Evolutionary conservation across 2,797 vertebrate genomes (phyloP), one percentile per base, ranked within the genome.

Genomic region (Emys orbicularis): DNA sequence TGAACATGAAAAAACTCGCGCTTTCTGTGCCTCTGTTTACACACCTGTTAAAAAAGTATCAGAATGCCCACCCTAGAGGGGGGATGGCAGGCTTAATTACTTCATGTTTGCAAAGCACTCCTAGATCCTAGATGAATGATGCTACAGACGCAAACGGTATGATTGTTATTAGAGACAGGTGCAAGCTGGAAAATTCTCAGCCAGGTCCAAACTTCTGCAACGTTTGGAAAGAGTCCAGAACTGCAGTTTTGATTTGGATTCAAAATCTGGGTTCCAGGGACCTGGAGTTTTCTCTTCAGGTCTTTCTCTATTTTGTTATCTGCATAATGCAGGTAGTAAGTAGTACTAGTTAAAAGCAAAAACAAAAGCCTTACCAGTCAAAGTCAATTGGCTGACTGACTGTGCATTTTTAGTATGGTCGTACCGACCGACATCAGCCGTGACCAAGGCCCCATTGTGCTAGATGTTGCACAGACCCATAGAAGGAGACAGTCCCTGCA

Each of bases 61-160:
- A 1, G n/a, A 94, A 93, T 19, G 12, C 81, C 81, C 57, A 80
- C 81, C 93, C 89, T 50, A 53, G 91, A 94, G 95, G 80, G 56
- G 16, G 92, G 83, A 11, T 81, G 50, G 83, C 84, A 88, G 92
- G 72, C 82, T 96, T n/a, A 29, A 1, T 80, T 92, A 74, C 49
- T 79, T 93, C 89, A 50, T 96, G 80, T 93, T 95, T 97, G 94
- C 90, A 84, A 87, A 97, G 96, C 95, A 90, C 90, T 95, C 5
- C 0, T 53, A 92, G 88, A 83, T 83, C 37, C 52, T 77, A 56
- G 8, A 44, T 1, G 37, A 88, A 68, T n/a, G 85, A 61, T 1
- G 19, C 83, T n/a, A 92, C 56, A 53, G 91, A 54, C 84, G 9
- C 89, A 50, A 5, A 1, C 2, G 76, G 34, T 6, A 4, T 0